phyloP scores from a whole-genome alignment of 2,113 vertebrate species.

The Gobio gobio region DNA sequence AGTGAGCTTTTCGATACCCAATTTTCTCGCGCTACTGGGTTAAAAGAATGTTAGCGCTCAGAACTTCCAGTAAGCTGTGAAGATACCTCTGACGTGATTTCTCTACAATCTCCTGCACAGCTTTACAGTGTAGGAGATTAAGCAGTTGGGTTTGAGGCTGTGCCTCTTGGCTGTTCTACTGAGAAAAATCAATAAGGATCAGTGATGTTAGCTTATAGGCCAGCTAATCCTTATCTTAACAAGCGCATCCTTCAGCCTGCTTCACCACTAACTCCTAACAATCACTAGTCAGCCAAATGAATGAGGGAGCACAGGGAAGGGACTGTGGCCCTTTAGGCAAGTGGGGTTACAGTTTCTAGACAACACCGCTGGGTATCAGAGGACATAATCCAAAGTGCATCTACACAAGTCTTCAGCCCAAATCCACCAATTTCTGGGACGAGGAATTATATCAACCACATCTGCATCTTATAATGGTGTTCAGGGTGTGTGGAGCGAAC shows the following conservation, averaged over 20 bases:
- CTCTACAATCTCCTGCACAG: constrained; percentile 3
- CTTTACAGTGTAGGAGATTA: constrained; percentile 49
- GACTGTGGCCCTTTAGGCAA: constrained; percentile 39
- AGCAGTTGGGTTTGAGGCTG: constrained; percentile 45
- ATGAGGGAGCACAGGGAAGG: constrained; percentile 20
- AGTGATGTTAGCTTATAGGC: constrained; percentile 54
- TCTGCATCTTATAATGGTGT: constrained; percentile 25
- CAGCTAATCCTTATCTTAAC: constrained; percentile 53
- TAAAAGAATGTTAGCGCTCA: constrained; percentile 35
- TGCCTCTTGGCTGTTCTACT: constrained; percentile 47
- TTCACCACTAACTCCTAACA: constrained; percentile 41
- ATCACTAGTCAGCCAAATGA: constrained; percentile 39
- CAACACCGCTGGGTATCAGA: constrained; percentile 28
- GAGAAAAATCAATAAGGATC: constrained; percentile 59
- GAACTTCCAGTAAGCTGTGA: constrained; percentile 41
- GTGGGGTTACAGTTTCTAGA: constrained; percentile 8
- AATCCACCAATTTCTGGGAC: constrained; percentile 37
- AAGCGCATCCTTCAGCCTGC: constrained; percentile 45
- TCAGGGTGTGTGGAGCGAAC: background rate
- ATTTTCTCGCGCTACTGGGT: constrained; percentile 9
- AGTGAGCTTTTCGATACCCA: background rate
- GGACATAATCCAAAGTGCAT: constrained; percentile 36
- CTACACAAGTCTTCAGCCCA: background rate
- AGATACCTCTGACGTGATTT: constrained; percentile 31
- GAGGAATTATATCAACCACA: constrained; percentile 6